Conservation (phyloP, 2,888 invertebrate species). For the Phortica okadai region DNA sequence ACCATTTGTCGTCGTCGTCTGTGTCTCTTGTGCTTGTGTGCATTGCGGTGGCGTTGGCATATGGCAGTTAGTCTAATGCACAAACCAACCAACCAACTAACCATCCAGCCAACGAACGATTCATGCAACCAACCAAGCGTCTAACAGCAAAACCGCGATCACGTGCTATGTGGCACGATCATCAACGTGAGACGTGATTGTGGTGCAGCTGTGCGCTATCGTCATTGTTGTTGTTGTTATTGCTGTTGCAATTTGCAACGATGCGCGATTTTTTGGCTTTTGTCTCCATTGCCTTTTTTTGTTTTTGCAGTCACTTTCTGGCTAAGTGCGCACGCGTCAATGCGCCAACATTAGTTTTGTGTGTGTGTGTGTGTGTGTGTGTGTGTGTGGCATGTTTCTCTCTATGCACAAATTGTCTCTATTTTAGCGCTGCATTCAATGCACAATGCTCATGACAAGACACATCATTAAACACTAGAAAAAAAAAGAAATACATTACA, state of each 20-base stretch:
- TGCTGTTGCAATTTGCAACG: constrained; percentile 37
- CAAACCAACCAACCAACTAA: background rate
- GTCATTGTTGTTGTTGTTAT: background rate
- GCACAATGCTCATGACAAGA: constrained; percentile 41
- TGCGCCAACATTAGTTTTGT: constrained; percentile 50
- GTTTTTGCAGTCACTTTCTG: constrained; percentile 12
- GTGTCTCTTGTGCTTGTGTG: background rate
- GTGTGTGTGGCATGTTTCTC: background rate
- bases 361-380: background rate
- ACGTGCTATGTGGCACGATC: constrained; percentile 19
- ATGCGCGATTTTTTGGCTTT: constrained; percentile 45
- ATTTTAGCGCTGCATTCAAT: constrained; percentile 18
- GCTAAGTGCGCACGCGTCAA: constrained; percentile 60
- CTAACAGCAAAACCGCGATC: background rate
- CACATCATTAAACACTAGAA: constrained; percentile 50
- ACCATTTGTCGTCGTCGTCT: too few species aligned
- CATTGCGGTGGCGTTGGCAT: constrained; percentile 3
- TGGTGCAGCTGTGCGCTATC: constrained; percentile 45
- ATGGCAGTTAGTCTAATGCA: background rate
- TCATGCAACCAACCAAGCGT: background rate
- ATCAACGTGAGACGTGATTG: constrained; percentile 39
- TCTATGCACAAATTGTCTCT: constrained; percentile 57
- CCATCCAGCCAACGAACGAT: background rate
- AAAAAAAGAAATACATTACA: constrained; percentile 21
- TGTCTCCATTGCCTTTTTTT: constrained; percentile 33